Evolutionary conservation across 2,113 vertebrate species (phyloP).

Genomic region (Aptenodytes patagonicus): DNA sequence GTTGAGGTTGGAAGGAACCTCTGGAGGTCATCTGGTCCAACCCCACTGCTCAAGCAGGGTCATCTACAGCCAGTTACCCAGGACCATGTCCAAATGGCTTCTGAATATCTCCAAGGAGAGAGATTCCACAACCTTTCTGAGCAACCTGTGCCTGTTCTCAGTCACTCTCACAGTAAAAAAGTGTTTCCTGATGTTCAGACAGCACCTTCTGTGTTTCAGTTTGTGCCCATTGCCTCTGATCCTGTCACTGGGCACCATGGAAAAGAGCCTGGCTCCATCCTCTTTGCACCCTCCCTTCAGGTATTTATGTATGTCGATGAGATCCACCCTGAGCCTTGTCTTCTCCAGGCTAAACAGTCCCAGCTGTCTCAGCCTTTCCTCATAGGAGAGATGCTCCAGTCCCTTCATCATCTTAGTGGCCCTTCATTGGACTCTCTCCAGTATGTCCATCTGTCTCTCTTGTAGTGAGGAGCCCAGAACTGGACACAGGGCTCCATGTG

Average conservation of each 20-base stretch:
- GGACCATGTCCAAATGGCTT: background rate
- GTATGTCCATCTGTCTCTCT: background rate
- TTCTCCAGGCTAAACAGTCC: too few relatives aligned
- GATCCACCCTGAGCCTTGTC: too few relatives aligned
- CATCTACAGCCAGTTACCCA: too few relatives aligned
- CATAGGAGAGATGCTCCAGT: too few relatives aligned
- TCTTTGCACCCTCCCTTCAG: too few relatives aligned
- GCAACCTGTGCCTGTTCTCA: background rate
- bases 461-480: background rate
- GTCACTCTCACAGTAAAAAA: background rate
- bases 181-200: background rate
- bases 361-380: too few relatives aligned
- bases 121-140: background rate
- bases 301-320: too few relatives aligned
- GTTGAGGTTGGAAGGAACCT: background rate
- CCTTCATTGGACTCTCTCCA: background rate
- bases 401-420: too few relatives aligned
- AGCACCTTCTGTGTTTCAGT: background rate
- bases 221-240: background rate
- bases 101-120: background rate
- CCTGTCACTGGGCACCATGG: background rate
- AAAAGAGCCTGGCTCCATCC: too few relatives aligned
- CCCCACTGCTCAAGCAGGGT: background rate
- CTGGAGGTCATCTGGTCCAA: background rate
- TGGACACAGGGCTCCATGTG: rapidly evolving